Base-by-base conservation (phyloP, 2,797 vertebrate species). In the Onychomys arenicola region DNA sequence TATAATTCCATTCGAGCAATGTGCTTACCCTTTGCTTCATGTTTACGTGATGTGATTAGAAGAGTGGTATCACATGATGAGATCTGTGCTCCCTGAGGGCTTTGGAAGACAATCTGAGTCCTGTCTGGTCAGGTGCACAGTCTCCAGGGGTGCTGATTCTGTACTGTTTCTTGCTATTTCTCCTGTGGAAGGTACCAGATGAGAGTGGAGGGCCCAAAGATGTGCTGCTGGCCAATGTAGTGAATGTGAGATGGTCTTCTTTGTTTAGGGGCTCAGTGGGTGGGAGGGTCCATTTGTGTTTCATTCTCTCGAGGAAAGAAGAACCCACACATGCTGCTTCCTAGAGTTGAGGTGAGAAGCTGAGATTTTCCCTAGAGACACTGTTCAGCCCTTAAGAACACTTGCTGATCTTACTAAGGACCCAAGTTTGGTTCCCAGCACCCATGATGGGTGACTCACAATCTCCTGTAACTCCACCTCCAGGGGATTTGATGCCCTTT, bases 1-100 rank as follows among this genome's bases (percentile, higher is more conserved):
- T 73, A 71, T 87, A 96, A 91, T 86, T 95, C 91, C 91, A 84
- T 75, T 82, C 43, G 43, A 96, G 90, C 96, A 80, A 91, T 27
- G 52, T 73, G 61, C 89, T 96, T 95, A 69, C 71, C 96, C 84
- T 84, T 78, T 90, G 69, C 37, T 52, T 59, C 59, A 76, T 95
- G 96, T 85, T 75, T 89, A 69, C 69, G 90, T 88, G 43, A 13
- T 9, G 27, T 13, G 63, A 75, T 81, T 59, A 59, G 61, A n/a
- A 69, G n/a, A 6, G 12, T 25, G 9, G 6, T 11, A 69, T 89
- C 76, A 9, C 59, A 49, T 59, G 75, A 27, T 71, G 91, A 73
- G 63, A 40, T 43, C 2, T 1, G 0, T 0, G 5, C n/a, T 71
- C 87, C 87, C 61, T 0, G 27, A 88, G 77, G 23, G 3, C 21